Conservation (phyloP, 1,140 invertebrate species). For the Papilio glaucus region DNA sequence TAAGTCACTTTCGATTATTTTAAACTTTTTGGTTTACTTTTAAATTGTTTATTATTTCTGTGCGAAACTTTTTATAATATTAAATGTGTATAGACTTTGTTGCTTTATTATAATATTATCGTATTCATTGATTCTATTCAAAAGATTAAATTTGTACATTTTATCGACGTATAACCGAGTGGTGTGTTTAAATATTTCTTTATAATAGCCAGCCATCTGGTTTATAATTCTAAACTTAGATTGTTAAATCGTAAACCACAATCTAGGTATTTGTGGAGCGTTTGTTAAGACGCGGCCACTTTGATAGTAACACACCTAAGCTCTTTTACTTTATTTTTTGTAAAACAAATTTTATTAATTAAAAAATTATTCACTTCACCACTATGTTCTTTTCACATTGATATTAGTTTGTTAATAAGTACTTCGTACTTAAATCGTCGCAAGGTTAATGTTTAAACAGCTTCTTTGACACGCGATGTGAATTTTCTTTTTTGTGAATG, state of each 20-base stretch:
- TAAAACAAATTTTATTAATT: neutral
- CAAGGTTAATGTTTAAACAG: neutral
- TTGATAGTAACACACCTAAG: constrained; percentile 6
- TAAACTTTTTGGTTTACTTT: constrained; percentile 41
- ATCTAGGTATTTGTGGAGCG: constrained; percentile 67
- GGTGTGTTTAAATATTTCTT: constrained; percentile 67
- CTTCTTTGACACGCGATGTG: neutral
- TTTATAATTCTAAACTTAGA: constrained; percentile 82
- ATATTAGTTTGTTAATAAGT: too few species aligned
- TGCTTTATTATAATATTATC: neutral
- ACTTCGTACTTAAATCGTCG: neutral
- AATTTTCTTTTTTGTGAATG: neutral
- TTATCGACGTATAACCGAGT: constrained; percentile 20
- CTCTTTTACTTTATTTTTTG: constrained; percentile 3
- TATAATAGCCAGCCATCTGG: constrained; percentile 78
- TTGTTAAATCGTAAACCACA: constrained; percentile 80
- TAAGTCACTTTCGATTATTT: constrained; percentile 52
- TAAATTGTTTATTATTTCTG: constrained; percentile 27
- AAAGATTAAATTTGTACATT: constrained; percentile 17
- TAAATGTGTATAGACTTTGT: constrained; percentile 15
- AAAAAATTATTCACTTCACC: neutral
- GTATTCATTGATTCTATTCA: constrained; percentile 1
- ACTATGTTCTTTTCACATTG: too few species aligned
- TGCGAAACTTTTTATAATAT: constrained; percentile 24
- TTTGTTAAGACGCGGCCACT: constrained; percentile 38